These are phyloP conservation scores for Melikaiella ostensackeni DNA, from an alignment of 2,888 invertebrate species.

Conservation along the genomic window DNA sequence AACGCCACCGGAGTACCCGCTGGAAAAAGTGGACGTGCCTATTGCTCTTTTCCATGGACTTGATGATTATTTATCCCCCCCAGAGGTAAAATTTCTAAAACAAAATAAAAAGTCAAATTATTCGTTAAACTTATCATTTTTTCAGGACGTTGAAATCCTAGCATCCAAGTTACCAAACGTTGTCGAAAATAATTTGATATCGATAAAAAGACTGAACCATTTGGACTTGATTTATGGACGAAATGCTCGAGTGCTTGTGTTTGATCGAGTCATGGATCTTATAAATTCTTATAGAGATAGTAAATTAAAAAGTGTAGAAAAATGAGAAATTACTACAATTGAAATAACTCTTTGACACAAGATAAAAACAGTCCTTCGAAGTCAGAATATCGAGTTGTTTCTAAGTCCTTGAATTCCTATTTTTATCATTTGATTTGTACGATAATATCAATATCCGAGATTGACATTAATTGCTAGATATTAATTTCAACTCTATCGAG, in stretches of 20 bases:
- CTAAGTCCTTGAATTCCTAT: too few relatives aligned
- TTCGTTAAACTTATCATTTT: not conserved
- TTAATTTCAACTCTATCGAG: too few relatives aligned
- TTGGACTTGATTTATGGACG: constrained; percentile 73
- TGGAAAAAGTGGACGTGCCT: constrained; percentile 76
- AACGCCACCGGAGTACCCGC: constrained; percentile 75
- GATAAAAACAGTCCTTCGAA: too few relatives aligned
- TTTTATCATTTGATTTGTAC: too few relatives aligned
- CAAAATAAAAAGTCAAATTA: not conserved
- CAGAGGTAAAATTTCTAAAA: constrained; percentile 16
- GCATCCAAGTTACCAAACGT: constrained; percentile 60
- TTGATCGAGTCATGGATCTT: constrained; percentile 44
- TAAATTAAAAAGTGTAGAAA: not conserved
- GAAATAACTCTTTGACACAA: too few relatives aligned
- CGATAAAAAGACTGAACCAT: constrained; percentile 64
- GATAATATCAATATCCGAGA: too few relatives aligned
- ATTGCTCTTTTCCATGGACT: constrained; percentile 78
- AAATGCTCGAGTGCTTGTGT: constrained; percentile 62
- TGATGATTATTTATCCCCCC: constrained; percentile 79
- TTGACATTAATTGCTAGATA: too few relatives aligned
- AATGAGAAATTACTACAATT: too few relatives aligned
- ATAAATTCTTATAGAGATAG: not conserved
- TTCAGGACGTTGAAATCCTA: constrained; percentile 64
- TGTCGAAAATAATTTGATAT: constrained; percentile 61
- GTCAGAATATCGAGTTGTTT: too few relatives aligned